phyloP scores from a whole-genome alignment of 2,888 invertebrate species.

The Nycteola revayana region DNA sequence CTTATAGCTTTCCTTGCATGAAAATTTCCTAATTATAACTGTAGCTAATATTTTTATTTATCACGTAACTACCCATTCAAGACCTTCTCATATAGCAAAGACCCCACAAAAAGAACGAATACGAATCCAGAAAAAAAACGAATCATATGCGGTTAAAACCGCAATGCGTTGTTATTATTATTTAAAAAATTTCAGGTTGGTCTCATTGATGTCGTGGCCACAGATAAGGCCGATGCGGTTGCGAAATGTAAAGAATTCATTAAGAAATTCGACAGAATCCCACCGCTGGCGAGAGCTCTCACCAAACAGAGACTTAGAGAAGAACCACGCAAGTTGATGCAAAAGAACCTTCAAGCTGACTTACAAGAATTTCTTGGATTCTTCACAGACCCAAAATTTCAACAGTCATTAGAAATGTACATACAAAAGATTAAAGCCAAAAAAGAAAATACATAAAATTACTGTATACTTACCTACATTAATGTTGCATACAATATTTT shows the following conservation, averaged over 20 bases:
- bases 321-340: slow-evolving; percentile 73
- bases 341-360: slow-evolving; percentile 84
- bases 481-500: no score
- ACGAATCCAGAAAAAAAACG: no score
- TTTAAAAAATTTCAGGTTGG: slow-evolving; percentile 84
- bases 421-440: slow-evolving; percentile 86
- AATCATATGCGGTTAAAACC: no score
- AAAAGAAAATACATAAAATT: no score
- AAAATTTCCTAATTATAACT: no score
- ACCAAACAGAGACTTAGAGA: slow-evolving; percentile 81
- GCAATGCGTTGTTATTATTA: no score
- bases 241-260: slow-evolving; percentile 86
- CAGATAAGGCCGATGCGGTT: slow-evolving; percentile 85
- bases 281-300: slow-evolving; percentile 80
- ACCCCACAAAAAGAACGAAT: no score
- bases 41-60: no score
- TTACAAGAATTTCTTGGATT: slow-evolving; percentile 83
- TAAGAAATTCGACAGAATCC: slow-evolving; percentile 84
- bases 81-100: no score
- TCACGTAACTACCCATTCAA: no score
- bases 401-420: slow-evolving; percentile 87
- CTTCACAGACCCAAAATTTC: slow-evolving; percentile 84
- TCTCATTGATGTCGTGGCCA: slow-evolving; percentile 88
- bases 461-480: no score
- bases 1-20: no score